Percentiles rank a stretch among this genome's conserved stretches.
phyloP scores from a whole-genome alignment of 2,888 invertebrate species.

The Pogonocherus hispidulus region DNA sequence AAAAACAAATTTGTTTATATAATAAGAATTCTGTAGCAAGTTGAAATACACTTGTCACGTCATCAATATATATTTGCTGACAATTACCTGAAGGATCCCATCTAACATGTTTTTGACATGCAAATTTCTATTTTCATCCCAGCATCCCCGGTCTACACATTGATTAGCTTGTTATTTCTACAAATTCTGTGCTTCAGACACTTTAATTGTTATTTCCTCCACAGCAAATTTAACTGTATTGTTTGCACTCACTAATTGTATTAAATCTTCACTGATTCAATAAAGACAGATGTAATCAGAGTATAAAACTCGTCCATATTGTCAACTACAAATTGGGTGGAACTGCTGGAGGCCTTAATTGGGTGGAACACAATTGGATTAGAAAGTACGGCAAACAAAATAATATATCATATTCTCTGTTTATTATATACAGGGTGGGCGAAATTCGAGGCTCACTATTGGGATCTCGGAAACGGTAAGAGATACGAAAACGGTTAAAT shows the following conservation, averaged over 20 bases:
- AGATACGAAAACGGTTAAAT: no score
- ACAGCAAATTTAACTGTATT: conserved; percentile 31
- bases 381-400: background rate
- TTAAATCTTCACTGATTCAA: conserved; percentile 12
- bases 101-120: conserved; percentile 24
- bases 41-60: background rate
- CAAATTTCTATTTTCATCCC: conserved; percentile 10
- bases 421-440: no score
- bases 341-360: conserved; percentile 12
- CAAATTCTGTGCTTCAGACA: conserved; percentile 28
- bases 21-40: background rate
- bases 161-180: conserved; percentile 1
- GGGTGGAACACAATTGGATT: conserved; percentile 18
- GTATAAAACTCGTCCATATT: conserved; percentile 2
- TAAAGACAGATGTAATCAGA: conserved; percentile 23
- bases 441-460: no score
- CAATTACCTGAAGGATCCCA: conserved; percentile 1
- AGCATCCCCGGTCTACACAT: background rate
- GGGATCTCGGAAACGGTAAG: no score
- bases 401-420: no score
- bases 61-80: background rate
- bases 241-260: conserved; percentile 30
- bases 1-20: no score
- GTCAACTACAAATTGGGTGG: conserved; percentile 12
- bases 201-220: conserved; percentile 37